phyloP scores from a whole-genome alignment of 2,888 invertebrate species.

The Pteria penguin region DNA sequence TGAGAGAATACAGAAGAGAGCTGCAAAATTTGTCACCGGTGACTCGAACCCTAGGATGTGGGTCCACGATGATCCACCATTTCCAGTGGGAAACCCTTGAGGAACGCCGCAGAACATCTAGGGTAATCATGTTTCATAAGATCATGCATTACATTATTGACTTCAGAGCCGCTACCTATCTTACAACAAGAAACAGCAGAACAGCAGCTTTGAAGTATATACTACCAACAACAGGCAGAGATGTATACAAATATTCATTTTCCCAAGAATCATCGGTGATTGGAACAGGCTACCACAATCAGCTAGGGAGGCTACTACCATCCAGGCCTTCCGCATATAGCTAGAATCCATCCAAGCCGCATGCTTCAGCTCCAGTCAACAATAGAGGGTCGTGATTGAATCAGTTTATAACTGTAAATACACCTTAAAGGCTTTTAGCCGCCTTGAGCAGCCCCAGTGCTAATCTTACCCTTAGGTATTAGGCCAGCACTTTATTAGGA shows the following conservation, averaged over 20 bases:
- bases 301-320: not conserved
- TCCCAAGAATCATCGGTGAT: no score
- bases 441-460: not conserved
- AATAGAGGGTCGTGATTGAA: not conserved
- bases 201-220: not conserved
- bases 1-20: not conserved
- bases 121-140: not conserved
- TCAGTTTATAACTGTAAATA: not conserved
- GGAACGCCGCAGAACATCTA: not conserved
- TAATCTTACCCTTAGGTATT: not conserved
- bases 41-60: not conserved
- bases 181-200: not conserved
- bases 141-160: not conserved
- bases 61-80: no score
- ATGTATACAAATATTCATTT: not conserved
- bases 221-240: not conserved
- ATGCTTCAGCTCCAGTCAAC: not conserved
- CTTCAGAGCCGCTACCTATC: not conserved
- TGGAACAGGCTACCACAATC: not conserved
- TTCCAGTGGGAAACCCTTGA: not conserved
- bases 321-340: not conserved
- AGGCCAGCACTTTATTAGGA: not conserved
- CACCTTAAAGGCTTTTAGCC: not conserved
- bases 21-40: not conserved
- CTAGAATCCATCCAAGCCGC: not conserved